Evolutionary conservation across 2,797 vertebrate species (phyloP).

Genomic region (Onychomys torridus): DNA sequence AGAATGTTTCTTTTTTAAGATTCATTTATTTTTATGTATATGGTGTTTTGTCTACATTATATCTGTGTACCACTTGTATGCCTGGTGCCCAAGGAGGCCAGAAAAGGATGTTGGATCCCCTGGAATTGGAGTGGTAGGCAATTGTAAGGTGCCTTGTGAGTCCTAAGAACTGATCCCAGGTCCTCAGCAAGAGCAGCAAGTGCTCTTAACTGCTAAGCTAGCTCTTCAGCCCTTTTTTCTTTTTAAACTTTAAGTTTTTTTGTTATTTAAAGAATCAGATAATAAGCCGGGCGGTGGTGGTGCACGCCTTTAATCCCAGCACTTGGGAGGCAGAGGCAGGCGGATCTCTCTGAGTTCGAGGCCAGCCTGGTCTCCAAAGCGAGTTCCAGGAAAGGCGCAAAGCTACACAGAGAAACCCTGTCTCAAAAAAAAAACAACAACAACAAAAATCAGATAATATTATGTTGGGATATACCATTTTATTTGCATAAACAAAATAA

Average conservation of each 20-base stretch:
- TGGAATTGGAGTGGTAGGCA: neutral
- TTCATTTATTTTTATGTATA: neutral
- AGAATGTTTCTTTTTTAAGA: neutral
- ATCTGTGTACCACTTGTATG: neutral
- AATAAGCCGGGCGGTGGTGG: too few relatives aligned
- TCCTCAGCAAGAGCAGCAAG: too few relatives aligned
- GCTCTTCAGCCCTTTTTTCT: neutral
- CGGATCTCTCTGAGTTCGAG: too few relatives aligned
- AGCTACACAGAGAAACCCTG: too few relatives aligned
- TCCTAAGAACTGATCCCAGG: neutral
- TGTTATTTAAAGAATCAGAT: slow-evolving; percentile 43
- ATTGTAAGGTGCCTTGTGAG: neutral
- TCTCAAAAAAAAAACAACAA: too few relatives aligned
- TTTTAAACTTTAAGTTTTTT: slow-evolving; percentile 58
- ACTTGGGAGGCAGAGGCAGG: too few relatives aligned
- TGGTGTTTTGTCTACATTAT: neutral
- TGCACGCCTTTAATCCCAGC: too few relatives aligned
- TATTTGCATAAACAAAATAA: slow-evolving; percentile 46
- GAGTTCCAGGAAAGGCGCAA: too few relatives aligned
- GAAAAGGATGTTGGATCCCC: neutral
- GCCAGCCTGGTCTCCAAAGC: too few relatives aligned
- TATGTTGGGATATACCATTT: slow-evolving; percentile 1
- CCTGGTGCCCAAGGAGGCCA: neutral
- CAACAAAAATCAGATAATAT: slow-evolving; percentile 2
- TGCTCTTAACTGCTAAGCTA: neutral